Evolutionary conservation across 1,140 invertebrate genomes (phyloP), one percentile per base, ranked within the genome.

Genomic region (Drosophila arizonae): DNA sequence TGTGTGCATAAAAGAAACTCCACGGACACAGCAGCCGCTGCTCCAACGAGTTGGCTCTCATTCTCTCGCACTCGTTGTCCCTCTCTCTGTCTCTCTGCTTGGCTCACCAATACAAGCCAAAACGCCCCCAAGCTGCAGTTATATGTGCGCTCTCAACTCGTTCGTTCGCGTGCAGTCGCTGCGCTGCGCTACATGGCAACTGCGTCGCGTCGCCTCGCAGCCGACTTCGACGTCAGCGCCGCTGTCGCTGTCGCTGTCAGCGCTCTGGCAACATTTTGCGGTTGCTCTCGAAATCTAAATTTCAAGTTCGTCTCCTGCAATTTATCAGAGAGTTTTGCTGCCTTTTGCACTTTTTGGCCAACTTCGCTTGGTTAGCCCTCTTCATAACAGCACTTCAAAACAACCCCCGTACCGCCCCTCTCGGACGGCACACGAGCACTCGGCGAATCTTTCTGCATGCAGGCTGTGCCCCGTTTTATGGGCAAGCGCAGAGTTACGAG

Each of bases 231-330:
- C 4, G 30, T 26, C 30, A 11, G 8, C 21, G 50, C 5, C 24
- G 41, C 43, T 33, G 72, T 11, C 26, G 21, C 4, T 51, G 55
- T 36, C 28, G 56, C 50, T 52, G 28, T 28, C 69, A 36, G 46
- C 64, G 48, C 63, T 73, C 61, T 55, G 45, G 39, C 51, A 46
- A 45, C 68, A 65, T 57, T 76, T 67, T 76, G 73, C 55, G 65
- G 65, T 60, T 77, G 78, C 79, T 87, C 84, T 82, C 79, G 52
- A 87, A 82, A 87, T 87, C 82, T 87, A 87, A 87, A 87, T 87
- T 87, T 87, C 84, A 87, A 87, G 84, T 87, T 87, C 84, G 82
- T 82, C 81, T 84, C 67, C 66, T 68, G 68, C 64, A 76, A 76
- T 76, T 76, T 69, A 77, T 75, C 79, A 75, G 69, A 68, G 72